Evolutionary conservation across 1,140 invertebrate genomes (phyloP).

Genomic region (Drosophila persimilis): DNA sequence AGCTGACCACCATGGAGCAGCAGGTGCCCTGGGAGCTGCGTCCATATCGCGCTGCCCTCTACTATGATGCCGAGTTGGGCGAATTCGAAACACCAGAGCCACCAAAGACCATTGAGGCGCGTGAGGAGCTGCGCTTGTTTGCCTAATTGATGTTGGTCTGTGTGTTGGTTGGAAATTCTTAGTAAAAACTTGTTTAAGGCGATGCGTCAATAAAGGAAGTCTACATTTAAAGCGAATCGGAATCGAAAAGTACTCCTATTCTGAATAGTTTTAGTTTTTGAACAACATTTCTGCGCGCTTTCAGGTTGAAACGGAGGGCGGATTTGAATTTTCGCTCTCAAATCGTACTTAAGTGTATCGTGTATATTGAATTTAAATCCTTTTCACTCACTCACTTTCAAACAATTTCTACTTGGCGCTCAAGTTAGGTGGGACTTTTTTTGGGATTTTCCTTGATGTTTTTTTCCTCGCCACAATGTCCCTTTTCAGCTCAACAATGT

Average conservation of each 20-base stretch:
- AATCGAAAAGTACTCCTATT: background rate
- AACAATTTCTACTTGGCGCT: too few relatives aligned
- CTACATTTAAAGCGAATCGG: constrained; percentile 36
- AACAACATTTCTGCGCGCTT: background rate
- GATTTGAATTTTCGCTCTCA: too few relatives aligned
- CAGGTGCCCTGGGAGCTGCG: constrained; percentile 91
- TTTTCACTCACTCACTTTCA: too few relatives aligned
- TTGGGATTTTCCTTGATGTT: too few relatives aligned
- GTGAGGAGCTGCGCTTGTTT: constrained; percentile 66
- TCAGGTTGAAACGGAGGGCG: too few relatives aligned
- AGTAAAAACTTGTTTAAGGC: constrained; percentile 49
- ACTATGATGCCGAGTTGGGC: constrained; percentile 90
- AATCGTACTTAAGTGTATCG: too few relatives aligned
- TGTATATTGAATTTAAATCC: too few relatives aligned
- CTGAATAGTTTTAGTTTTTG: background rate
- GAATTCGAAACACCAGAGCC: constrained; percentile 88
- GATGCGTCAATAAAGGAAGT: constrained; percentile 53
- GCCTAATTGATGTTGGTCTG: constrained; percentile 47
- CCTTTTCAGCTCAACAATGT: too few relatives aligned
- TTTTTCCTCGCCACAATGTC: too few relatives aligned
- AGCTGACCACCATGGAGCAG: constrained; percentile 89
- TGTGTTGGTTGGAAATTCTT: constrained; percentile 61
- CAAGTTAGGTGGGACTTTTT: too few relatives aligned
- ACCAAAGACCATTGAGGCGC: constrained; percentile 83
- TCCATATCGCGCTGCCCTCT: constrained; percentile 86